Percentiles rank a stretch among this genome's conserved stretches.
Conservation (phyloP, 2,113 vertebrate genomes). For the Camelus dromedarius region DNA sequence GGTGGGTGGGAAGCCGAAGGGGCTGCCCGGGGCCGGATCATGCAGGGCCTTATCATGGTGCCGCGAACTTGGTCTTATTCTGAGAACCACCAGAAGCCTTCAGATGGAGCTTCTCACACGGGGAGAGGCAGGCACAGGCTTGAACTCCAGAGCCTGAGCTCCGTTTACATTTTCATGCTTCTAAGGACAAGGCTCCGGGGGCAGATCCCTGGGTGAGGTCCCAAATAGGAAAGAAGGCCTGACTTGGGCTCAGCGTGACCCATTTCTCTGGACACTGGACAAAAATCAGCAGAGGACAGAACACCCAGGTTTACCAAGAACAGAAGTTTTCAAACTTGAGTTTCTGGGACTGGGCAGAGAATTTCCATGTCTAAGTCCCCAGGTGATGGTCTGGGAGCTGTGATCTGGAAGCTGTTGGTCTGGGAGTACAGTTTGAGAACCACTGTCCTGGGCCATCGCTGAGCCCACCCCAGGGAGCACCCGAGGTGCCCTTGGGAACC, state of each 20-base stretch:
- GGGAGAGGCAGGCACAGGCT: neutral
- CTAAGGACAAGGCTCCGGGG: neutral
- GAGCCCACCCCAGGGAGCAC: neutral
- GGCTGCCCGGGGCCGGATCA: neutral
- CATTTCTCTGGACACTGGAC: neutral
- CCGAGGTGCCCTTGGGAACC: neutral
- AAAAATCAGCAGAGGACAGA: neutral
- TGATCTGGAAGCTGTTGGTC: too few species aligned
- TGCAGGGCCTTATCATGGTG: rapidly evolving
- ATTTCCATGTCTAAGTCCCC: neutral
- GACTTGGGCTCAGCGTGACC: neutral
- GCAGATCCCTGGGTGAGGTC: neutral
- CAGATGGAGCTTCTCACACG: neutral
- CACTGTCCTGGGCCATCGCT: neutral
- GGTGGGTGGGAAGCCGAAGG: neutral
- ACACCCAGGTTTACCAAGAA: neutral
- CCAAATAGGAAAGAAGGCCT: neutral
- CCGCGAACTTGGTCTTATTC: neutral
- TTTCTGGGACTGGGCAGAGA: neutral
- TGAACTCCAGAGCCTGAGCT: neutral
- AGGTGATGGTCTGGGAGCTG: neutral
- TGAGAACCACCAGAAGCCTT: neutral
- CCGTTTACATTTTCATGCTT: neutral
- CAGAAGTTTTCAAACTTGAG: neutral
- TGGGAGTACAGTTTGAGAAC: neutral